Percentiles rank a stretch among this genome's conserved stretches.
Evolutionary conservation across 2,113 vertebrate species (phyloP).

Genomic region (Grallaria varia): DNA sequence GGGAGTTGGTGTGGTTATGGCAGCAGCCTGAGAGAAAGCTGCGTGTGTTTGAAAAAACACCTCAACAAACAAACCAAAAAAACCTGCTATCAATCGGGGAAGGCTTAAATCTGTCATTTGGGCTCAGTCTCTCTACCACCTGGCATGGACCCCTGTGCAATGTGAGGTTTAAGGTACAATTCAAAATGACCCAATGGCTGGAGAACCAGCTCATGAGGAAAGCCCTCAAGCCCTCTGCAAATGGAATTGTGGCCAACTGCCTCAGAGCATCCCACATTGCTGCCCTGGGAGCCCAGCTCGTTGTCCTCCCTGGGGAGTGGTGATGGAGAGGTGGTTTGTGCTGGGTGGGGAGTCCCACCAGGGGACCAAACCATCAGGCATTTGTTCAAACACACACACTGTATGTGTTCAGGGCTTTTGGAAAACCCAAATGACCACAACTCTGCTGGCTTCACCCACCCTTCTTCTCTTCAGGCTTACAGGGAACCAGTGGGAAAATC

Average conservation of each 20-base stretch:
- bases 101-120: not conserved
- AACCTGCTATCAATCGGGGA: fast-evolving
- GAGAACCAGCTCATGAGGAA: not conserved
- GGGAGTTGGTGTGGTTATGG: not conserved
- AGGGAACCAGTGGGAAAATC: not conserved
- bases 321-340: not conserved
- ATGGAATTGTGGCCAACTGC: not conserved
- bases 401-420: fast-evolving
- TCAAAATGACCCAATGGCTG: not conserved
- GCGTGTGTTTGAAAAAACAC: fast-evolving
- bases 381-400: fast-evolving
- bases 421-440: not conserved
- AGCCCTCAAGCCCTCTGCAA: not conserved
- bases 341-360: not conserved
- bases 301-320: not conserved
- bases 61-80: not conserved
- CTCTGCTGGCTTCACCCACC: fast-evolving
- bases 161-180: not conserved
- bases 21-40: not conserved
- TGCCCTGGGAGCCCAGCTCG: fast-evolving
- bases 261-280: not conserved
- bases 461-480: not conserved
- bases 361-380: fast-evolving
- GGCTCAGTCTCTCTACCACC: not conserved
- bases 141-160: fast-evolving